These are phyloP conservation scores for Apoderus coryli DNA, from an alignment of 2,888 invertebrate genomes.

Conservation along the genomic window DNA sequence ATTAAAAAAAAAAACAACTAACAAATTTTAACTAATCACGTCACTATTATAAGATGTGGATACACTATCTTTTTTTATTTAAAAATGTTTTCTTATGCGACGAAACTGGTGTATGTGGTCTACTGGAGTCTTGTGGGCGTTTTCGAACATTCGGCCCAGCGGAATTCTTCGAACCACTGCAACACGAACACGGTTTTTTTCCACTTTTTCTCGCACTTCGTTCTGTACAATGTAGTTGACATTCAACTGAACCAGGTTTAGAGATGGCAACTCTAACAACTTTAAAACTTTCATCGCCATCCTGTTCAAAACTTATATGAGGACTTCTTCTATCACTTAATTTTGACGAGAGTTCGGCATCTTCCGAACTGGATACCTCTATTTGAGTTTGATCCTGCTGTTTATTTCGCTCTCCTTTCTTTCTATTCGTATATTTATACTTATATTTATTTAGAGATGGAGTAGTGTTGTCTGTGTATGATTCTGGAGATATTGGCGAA, in stretches of 20 bases:
- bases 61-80: constrained; percentile 32
- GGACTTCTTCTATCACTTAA: not conserved
- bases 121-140: constrained; percentile 23
- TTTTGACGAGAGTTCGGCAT: constrained; percentile 17
- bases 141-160: constrained; percentile 18
- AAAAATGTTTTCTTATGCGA: constrained; percentile 31
- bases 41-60: not conserved
- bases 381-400: constrained; percentile 16
- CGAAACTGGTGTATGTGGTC: constrained; percentile 26
- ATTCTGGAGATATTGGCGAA: constrained; percentile 30
- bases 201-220: constrained; percentile 28
- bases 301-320: not conserved
- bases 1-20: constrained; percentile 23
- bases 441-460: constrained; percentile 30
- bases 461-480: constrained; percentile 24
- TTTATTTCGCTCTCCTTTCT: constrained; percentile 25
- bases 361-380: constrained; percentile 30
- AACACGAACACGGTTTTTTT: constrained; percentile 30
- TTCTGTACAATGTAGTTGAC: constrained; percentile 24
- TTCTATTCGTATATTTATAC: constrained; percentile 32
- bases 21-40: constrained; percentile 8
- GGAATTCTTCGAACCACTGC: constrained; percentile 25
- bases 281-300: constrained; percentile 22
- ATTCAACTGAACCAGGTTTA: constrained; percentile 23
- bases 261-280: constrained; percentile 26